Evolutionary conservation across 2,888 invertebrate species (phyloP).

Genomic region (Eucriotettix oculatus): DNA sequence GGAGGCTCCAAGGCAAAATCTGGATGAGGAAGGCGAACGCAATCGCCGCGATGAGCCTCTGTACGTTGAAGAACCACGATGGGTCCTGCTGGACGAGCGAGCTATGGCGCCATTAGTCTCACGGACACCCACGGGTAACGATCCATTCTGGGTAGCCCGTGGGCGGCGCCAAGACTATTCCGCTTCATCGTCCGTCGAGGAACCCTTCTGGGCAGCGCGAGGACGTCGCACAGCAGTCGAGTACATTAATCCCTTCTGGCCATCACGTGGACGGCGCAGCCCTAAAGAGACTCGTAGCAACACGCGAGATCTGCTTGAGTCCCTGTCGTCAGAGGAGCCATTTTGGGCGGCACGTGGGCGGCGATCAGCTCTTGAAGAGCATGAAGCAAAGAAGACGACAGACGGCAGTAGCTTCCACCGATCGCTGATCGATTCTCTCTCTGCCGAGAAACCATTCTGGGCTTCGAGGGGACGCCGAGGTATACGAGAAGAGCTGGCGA

Average conservation of each 20-base stretch:
- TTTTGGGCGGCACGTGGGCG: not conserved
- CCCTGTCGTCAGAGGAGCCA: too few relatives aligned
- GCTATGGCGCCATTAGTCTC: not conserved
- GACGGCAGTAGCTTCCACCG: too few relatives aligned
- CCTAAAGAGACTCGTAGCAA: too few relatives aligned
- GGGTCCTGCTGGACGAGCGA: not conserved
- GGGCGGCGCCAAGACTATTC: conserved; percentile 10
- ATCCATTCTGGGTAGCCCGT: conserved; percentile 19
- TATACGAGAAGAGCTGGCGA: too few relatives aligned
- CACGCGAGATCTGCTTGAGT: too few relatives aligned
- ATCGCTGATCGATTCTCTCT: not conserved
- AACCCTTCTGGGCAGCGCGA: conserved; percentile 5
- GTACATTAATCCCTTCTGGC: too few relatives aligned
- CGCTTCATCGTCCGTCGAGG: conserved; percentile 1
- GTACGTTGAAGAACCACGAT: not conserved
- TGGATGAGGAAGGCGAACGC: not conserved
- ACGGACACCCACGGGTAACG: conserved; percentile 2
- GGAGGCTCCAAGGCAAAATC: not conserved
- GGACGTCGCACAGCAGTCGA: not conserved
- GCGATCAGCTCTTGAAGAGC: not conserved
- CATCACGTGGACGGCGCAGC: too few relatives aligned
- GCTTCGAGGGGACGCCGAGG: not conserved
- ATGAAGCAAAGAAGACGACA: too few relatives aligned
- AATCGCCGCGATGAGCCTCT: not conserved
- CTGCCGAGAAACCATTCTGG: conserved; percentile 6